Percentiles rank a stretch among this genome's conserved stretches.
Evolutionary conservation across 2,888 invertebrate genomes (phyloP).

Genomic region (Epistrophella euchroma): DNA sequence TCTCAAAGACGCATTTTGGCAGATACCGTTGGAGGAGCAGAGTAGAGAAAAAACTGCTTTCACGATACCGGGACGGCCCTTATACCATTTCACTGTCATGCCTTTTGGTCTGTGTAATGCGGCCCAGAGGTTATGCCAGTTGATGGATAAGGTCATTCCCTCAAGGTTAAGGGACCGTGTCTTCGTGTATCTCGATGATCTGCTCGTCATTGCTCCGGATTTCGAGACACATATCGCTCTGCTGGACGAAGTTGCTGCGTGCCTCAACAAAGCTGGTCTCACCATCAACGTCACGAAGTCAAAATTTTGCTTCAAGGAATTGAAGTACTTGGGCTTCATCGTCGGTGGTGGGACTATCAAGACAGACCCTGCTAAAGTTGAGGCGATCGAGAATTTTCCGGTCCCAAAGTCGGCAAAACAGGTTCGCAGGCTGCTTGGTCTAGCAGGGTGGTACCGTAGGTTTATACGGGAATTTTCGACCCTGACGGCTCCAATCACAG

Average conservation of each 20-base stretch:
- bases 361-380: not conserved
- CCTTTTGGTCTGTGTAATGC: not conserved
- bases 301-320: slow-evolving; percentile 60
- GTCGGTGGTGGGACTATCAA: not conserved
- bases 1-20: not conserved
- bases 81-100: too few species aligned
- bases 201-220: not conserved
- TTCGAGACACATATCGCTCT: slow-evolving; percentile 29
- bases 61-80: slow-evolving; percentile 63
- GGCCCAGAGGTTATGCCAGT: slow-evolving; percentile 48
- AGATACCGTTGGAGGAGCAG: not conserved
- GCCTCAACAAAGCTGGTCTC: slow-evolving; percentile 44
- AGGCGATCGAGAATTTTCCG: not conserved
- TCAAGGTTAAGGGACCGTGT: slow-evolving; percentile 17
- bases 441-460: not conserved
- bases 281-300: slow-evolving; percentile 40
- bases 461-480: slow-evolving; percentile 58
- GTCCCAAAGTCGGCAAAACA: not conserved
- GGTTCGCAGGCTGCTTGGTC: not conserved
- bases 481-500: slow-evolving; percentile 47
- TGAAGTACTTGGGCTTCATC: slow-evolving; percentile 62
- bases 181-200: slow-evolving; percentile 3
- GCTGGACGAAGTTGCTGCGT: slow-evolving; percentile 47
- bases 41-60: slow-evolving; percentile 26
- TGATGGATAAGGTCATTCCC: slow-evolving; percentile 71